These are phyloP conservation scores for Dinoponera quadriceps DNA, from an alignment of 1,140 invertebrate genomes.

Conservation along the genomic window DNA sequence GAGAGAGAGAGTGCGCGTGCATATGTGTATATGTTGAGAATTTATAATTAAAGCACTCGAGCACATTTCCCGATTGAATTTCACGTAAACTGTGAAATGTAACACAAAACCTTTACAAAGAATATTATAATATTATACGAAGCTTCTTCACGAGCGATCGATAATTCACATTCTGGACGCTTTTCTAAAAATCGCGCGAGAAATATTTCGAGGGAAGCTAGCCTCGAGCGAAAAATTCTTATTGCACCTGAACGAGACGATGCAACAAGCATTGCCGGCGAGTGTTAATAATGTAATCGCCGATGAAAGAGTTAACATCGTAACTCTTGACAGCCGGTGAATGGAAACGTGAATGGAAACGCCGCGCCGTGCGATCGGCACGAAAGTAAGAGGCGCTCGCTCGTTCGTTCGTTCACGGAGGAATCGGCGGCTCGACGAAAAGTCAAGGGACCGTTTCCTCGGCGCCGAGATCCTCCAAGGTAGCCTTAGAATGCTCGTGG, in stretches of 20 bases:
- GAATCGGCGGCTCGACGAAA: slow-evolving; percentile 62
- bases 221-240: slow-evolving; percentile 1
- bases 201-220: slow-evolving; percentile 17
- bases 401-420: slow-evolving; percentile 56
- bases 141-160: background rate
- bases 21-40: background rate
- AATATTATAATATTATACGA: background rate
- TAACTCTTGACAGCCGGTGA: slow-evolving; percentile 73
- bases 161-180: background rate
- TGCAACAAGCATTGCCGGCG: slow-evolving; percentile 27
- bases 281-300: slow-evolving; percentile 71
- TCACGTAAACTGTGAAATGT: background rate
- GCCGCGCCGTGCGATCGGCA: slow-evolving; percentile 69
- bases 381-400: slow-evolving; percentile 78
- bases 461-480: slow-evolving; percentile 64
- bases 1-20: no score
- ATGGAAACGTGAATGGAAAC: slow-evolving; percentile 78
- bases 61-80: background rate
- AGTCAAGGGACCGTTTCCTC: slow-evolving; percentile 66
- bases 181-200: background rate
- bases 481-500: slow-evolving; percentile 61
- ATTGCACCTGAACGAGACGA: slow-evolving; percentile 32
- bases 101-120: background rate
- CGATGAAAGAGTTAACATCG: slow-evolving; percentile 70
- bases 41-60: background rate